These are phyloP conservation scores for Bambusicola thoracicus DNA, from an alignment of 2,113 vertebrate species.

Conservation along the genomic window DNA sequence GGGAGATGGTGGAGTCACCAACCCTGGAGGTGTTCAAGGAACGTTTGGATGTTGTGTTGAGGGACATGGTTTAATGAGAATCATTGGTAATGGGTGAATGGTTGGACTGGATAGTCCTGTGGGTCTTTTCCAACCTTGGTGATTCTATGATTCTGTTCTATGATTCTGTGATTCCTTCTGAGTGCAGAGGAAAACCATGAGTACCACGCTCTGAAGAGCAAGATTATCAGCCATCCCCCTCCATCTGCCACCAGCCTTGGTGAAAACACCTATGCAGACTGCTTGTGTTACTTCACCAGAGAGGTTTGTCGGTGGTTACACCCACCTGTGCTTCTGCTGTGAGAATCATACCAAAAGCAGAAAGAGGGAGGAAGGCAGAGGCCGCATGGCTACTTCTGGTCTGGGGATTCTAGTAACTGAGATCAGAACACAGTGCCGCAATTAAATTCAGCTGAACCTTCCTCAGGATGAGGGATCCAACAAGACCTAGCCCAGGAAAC, in stretches of 20 bases:
- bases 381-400: fast-evolving
- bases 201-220: background rate
- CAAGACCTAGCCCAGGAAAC: background rate
- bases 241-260: background rate
- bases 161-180: too few relatives aligned
- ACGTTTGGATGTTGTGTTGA: too few relatives aligned
- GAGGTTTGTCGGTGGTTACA: background rate
- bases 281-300: background rate
- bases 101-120: too few relatives aligned
- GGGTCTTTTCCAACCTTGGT: too few relatives aligned
- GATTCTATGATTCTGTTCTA: too few relatives aligned
- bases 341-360: background rate
- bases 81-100: too few relatives aligned
- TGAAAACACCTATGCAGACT: background rate
- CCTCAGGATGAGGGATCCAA: background rate
- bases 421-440: background rate
- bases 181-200: background rate
- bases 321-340: background rate
- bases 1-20: too few relatives aligned
- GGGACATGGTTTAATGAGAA: too few relatives aligned
- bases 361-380: background rate
- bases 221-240: background rate
- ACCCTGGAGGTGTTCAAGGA: too few relatives aligned
- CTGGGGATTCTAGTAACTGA: background rate
- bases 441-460: background rate